Base-by-base conservation (phyloP, 2,113 vertebrate genomes). In the Oryzias melastigma region DNA sequence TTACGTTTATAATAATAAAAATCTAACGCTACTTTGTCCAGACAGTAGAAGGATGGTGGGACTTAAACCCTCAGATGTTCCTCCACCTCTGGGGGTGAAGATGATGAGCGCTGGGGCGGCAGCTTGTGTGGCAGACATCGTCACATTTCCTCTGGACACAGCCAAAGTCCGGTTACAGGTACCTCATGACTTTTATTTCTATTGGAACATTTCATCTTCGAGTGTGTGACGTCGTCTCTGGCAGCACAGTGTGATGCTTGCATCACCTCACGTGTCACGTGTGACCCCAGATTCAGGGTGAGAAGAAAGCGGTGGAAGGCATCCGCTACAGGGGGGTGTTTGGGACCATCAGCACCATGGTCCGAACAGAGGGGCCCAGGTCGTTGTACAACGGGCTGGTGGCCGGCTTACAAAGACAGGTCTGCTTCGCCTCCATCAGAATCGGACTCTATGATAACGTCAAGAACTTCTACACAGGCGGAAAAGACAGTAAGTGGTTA, bases 91-190 rank as follows among this genome's bases (percentile, higher is more conserved):
- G 67, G 91, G 78, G 5, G 90, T 95, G 56, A 94, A 93, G 81
- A 92, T 94, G 83, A 74, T 93, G n/a, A 93, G 93, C 1, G 94
- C 94, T 0, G 94, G 92, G 0, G 77, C 83, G 5, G 91, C 93
- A 0, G 93, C 92, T 17, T 95, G 94, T 44, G 77, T 94, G n/a
- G 94, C 92, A 0, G 94, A 95, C 14, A 67, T 94, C 2, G 74
- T 93, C 88, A 95, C 94, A 16, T 95, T 95, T 71, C 94, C 94
- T 22, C 86, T 95, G 89, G 93, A 92, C 90, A 92, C 92, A 3
- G 91, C 92, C 18, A 93, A 93, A 92, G 92, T 93, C 78, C 81
- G 92, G 48, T 74, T 93, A 22, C 92, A 93, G 90, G 92, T 93
- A 90, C 27, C 16, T 20, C 57, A 15, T n/a, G 27, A 5, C 3